Base-by-base conservation (phyloP, 2,113 vertebrate species). In the Otocyon megalotis region DNA sequence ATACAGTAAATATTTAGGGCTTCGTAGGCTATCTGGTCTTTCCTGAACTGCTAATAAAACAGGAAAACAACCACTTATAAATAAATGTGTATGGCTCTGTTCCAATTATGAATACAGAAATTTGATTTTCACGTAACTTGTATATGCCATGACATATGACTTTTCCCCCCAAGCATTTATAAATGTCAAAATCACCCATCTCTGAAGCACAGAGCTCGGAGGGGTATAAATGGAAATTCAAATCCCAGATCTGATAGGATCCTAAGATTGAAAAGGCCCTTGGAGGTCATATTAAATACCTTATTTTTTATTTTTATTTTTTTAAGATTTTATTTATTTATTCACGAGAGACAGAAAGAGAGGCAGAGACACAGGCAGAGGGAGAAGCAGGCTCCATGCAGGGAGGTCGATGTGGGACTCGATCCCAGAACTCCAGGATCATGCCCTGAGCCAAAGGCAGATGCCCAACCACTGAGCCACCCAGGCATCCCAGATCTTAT, bases 41-140 rank as follows among this genome's bases (percentile, higher is more conserved):
- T 94, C 26, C 60, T 60, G 48, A 19, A 71, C 60, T 90, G 56
- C 48, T 63, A 74, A 3, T 16, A 30, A 16, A 92, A 30, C 20
- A 79, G 3, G 26, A 74, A 77, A 83, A 14, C 30, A 88, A 48
- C 13, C 32, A 88, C 9, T 72, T 11, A 58, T 1, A 74, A 54
- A 67, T 28, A 65, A 94, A 93, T 37, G 9, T 37, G 15, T 35
- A 26, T 8, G 32, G 9, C 16, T 85, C 0, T 43, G 67, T 74
- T 79, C 16, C 43, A 97, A 72, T 90, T 77, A 65, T 50, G 10
- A 35, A 54, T 37, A 93, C 14, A 69, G 14, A 93, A 86, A 67
- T 79, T 26, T 62, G n/a, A 93, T 58, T 86, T 94, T 92, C 67
- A 81, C 30, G 82, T 22, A 84, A 43, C 53, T 67, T 90, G 77